Percentiles rank a stretch among this genome's conserved stretches.
Evolutionary conservation across 2,113 vertebrate genomes (phyloP).

Genomic region (Empidonax traillii): DNA sequence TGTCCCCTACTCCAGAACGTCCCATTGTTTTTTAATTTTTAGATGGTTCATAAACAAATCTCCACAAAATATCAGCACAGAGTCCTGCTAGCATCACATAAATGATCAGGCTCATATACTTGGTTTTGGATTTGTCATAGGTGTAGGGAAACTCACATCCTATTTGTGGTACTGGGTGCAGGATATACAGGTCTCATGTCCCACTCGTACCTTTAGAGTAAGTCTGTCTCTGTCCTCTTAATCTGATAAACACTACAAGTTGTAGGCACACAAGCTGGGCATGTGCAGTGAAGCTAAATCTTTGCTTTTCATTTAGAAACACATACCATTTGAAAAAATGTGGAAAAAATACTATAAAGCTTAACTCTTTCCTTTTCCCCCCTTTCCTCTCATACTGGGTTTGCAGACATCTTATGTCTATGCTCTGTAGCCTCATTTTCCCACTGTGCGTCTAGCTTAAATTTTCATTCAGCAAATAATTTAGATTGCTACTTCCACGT

Average conservation of each 20-base stretch:
- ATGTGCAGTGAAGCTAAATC: not conserved
- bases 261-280: not conserved
- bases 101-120: not conserved
- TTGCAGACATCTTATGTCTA: not conserved
- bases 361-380: not conserved
- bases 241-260: accelerated
- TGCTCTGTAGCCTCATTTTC: not conserved
- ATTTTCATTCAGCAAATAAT: not conserved
- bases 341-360: not conserved
- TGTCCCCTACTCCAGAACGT: not conserved
- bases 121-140: not conserved
- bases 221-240: not conserved
- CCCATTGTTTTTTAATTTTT: not conserved
- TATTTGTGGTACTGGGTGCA: not conserved
- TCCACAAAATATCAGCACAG: not conserved
- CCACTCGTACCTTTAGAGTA: not conserved
- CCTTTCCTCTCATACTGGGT: not conserved
- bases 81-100: not conserved
- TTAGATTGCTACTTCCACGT: not conserved
- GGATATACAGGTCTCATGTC: accelerated
- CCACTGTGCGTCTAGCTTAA: not conserved
- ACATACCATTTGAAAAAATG: not conserved
- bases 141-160: not conserved
- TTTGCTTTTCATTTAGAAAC: not conserved
- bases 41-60: not conserved